phyloP scores from a whole-genome alignment of 2,888 invertebrate genomes.

The Platycnemis pennipes region DNA sequence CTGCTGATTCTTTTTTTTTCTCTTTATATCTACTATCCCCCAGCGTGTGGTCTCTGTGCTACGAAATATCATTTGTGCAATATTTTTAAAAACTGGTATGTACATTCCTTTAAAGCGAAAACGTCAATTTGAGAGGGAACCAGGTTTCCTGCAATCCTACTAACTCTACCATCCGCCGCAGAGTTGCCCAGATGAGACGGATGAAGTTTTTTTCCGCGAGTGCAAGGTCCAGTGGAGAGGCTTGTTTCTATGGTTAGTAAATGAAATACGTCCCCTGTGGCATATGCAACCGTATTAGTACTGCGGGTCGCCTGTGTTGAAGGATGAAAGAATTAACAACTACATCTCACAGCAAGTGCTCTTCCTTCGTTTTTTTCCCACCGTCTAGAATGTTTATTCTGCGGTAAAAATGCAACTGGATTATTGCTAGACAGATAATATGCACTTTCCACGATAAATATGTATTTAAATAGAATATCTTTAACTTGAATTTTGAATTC shows the following conservation, averaged over 20 bases:
- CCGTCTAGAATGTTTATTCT: too few relatives aligned
- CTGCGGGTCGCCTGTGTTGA: not conserved
- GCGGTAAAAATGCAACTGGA: too few relatives aligned
- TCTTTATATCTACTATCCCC: conserved; percentile 26
- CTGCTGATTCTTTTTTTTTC: conserved; percentile 37
- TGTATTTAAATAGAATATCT: too few relatives aligned
- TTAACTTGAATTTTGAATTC: too few relatives aligned
- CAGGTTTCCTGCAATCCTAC: not conserved
- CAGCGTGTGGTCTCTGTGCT: not conserved
- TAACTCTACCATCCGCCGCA: not conserved
- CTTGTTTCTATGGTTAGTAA: not conserved
- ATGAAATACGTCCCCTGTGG: not conserved
- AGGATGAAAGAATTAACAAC: not conserved
- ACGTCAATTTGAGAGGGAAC: not conserved
- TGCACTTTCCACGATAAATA: too few relatives aligned
- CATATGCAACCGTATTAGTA: not conserved
- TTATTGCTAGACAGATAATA: too few relatives aligned
- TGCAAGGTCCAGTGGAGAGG: too few relatives aligned
- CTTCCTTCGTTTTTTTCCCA: too few relatives aligned
- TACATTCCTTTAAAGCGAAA: not conserved
- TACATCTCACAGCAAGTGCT: too few relatives aligned
- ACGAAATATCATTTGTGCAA: not conserved
- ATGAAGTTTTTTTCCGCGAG: not conserved
- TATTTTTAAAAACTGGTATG: not conserved
- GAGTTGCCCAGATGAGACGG: not conserved